These are phyloP conservation scores for Semibalanus balanoides DNA, from an alignment of 1,140 invertebrate species.

Conservation along the genomic window DNA sequence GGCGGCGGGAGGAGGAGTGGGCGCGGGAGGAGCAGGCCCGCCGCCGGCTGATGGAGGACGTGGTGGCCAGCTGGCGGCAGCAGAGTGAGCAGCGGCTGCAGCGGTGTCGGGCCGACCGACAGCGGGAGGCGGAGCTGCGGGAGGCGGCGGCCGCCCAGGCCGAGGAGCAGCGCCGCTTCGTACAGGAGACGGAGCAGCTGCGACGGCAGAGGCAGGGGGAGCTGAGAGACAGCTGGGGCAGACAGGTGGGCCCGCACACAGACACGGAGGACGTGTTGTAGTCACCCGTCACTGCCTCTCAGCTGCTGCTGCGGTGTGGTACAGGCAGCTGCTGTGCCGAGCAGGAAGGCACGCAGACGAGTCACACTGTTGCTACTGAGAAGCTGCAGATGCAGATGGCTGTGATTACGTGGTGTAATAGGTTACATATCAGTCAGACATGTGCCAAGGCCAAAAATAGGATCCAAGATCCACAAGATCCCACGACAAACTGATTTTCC, in stretches of 20 bases:
- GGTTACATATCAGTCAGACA: no score
- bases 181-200: not conserved
- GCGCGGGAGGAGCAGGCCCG: not conserved
- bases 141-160: not conserved
- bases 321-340: no score
- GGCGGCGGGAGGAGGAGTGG: not conserved
- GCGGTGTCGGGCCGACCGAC: not conserved
- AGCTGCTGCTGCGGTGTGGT: no score
- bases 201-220: not conserved
- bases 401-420: no score
- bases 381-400: no score
- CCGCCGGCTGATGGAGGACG: not conserved
- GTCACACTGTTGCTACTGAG: no score
- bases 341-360: no score
- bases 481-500: no score
- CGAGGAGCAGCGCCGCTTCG: not conserved
- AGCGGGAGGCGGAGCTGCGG: not conserved
- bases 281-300: no score
- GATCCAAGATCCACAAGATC: no score
- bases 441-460: no score
- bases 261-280: no score
- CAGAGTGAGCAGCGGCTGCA: not conserved
- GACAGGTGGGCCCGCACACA: not conserved
- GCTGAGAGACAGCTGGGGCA: not conserved
- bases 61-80: conserved; percentile 4